Base-by-base conservation (phyloP, 2,113 vertebrate genomes). In the Centrocercus urophasianus region DNA sequence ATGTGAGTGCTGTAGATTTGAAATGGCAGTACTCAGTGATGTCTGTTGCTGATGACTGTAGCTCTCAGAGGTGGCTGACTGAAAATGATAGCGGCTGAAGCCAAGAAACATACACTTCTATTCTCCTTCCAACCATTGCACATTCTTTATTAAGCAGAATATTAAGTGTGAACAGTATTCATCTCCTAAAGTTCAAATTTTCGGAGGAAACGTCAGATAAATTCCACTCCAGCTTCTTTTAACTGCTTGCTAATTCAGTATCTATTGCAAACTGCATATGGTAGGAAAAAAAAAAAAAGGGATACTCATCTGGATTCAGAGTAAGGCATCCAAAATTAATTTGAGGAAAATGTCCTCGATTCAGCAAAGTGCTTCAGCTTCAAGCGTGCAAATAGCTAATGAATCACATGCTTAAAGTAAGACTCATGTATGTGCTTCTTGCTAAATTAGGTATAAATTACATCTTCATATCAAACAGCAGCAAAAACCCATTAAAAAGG, bases 61-160 rank as follows among this genome's bases (percentile, higher is more conserved):
- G 36, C 50, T 79, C 30, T 30, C 63, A 54, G 52, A 76, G 42
- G 52, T 38, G 38, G 19, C 11, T 65, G 76, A 36, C 67, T 50
- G 52, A 50, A 90, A 70, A 86, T 57, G 34, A 43, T 4, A 21
- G 1, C 17, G 24, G 52, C 17, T 80, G 21, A 92, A 95, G 42
- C 60, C 63, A 89, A 83, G 86, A 96, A 81, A 89, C 85, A 38
- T 57, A 63, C 64, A 93, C 73, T 86, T 86, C 50, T 87, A 16
- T 69, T 93, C 63, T 96, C 67, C 76, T 96, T 96, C 83, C 70
- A 95, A 79, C 75, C 42, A 84, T 63, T 56, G 5, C 34, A 32
- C 82, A 87, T 71, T 93, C 92, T 97, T 97, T 96, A 97, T 97
- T 98, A 91, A 96, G 91, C 81, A 94, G 89, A 94, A 88, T 95